Evolutionary conservation across 2,888 invertebrate genomes (phyloP), one percentile per base, ranked within the genome.

Genomic region (Cyrtodaria siliqua): DNA sequence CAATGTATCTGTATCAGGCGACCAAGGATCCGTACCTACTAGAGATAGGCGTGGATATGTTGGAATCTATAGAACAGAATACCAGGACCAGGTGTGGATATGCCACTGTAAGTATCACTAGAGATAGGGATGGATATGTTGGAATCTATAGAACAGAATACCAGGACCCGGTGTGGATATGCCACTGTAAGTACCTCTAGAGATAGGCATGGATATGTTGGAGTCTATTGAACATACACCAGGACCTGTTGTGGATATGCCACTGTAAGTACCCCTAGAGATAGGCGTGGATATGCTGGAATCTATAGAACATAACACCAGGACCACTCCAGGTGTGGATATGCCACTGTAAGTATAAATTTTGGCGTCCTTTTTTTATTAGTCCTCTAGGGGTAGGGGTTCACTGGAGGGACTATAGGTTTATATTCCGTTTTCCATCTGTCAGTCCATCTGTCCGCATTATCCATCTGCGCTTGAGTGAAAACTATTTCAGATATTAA

Each of bases 181-280:
- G 99, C 99, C 1, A 99, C 99, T 68, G 97, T 98, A 93, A 94
- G 94, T 33, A 8, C 12, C n/a, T 74, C 94, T 99, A 77, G 96
- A 98, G 93, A 96, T 99, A 91, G 99, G 98, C 0, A 97, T 97
- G 82, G 97, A 98, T 92, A 97, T 99, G 87, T 93, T 99, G 44
- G 95, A 96, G 88, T 97, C 98, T 82, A 97, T 99, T 79, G 97
- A 99, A 91, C 96, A 97, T 88, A 97, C 91, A 97, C 99, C 0
- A 95, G 95, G 91, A 99, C 99, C 0, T 95, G 95, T 0, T 99
- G 99, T 92, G 99, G 99, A 16, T 99, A 98, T 94, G 99, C 99
- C 1, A 99, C 99, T 68, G 97, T 98, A 93, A 94, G 94, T 33
- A 8, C 12, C n/a, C 74, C 94, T 99, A 77, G 96, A 98, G 93